phyloP scores from a whole-genome alignment of 2,797 vertebrate genomes.

The Micropoecilia bifurca region DNA sequence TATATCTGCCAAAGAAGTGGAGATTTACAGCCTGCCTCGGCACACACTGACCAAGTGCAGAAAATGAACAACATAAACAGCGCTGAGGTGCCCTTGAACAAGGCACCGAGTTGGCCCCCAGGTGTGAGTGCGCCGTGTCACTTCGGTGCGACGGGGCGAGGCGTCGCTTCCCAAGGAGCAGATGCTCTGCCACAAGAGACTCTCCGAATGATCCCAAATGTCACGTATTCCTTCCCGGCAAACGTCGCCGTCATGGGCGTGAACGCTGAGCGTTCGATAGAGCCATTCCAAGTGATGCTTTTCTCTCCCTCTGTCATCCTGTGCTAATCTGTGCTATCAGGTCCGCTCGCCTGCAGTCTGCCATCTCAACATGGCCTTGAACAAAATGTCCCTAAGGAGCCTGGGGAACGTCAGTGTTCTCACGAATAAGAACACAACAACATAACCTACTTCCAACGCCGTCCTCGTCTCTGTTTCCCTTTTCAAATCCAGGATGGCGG shows the following conservation, averaged over 20 bases:
- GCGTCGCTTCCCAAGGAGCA: conserved; percentile 49
- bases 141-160: conserved; percentile 52
- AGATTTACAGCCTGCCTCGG: conserved; percentile 51
- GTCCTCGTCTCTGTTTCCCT: conserved; percentile 55
- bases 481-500: conserved; percentile 45
- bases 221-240: neutral
- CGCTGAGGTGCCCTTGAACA: conserved; percentile 63
- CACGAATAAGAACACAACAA: conserved; percentile 74
- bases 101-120: conserved; percentile 43
- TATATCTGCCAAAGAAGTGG: conserved; percentile 52
- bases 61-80: conserved; percentile 50
- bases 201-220: neutral
- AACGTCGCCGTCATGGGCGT: neutral
- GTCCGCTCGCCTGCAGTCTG: conserved; percentile 54
- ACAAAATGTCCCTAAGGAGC: conserved; percentile 75
- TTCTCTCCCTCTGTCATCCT: conserved; percentile 36
- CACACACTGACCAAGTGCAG: conserved; percentile 52
- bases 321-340: conserved; percentile 69
- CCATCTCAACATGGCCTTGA: conserved; percentile 72
- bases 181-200: conserved; percentile 26
- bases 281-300: neutral
- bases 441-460: conserved; percentile 73
- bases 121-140: conserved; percentile 58
- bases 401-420: conserved; percentile 70
- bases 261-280: neutral